A percentile compares a stretch with the other conserved stretches of the same genome.
phyloP scores from a whole-genome alignment of 2,888 invertebrate species.

The Nephrotoma guestfalica region DNA sequence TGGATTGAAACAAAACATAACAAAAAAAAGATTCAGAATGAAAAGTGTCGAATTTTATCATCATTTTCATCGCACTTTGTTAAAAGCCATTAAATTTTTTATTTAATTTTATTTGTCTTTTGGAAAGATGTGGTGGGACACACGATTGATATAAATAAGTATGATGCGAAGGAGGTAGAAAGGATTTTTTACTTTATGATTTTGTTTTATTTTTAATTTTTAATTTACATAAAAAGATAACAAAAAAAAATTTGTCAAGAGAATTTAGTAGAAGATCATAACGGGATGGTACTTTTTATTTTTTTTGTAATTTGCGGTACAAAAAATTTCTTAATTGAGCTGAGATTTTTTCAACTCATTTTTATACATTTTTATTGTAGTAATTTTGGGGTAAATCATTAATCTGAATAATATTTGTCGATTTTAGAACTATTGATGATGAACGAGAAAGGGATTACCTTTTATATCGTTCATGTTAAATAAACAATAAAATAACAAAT shows the following conservation, averaged over 20 bases:
- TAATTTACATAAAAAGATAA: neutral
- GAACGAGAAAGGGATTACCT: neutral
- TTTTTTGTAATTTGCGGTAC: neutral
- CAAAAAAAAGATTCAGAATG: neutral
- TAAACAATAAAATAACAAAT: neutral
- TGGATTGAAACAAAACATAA: neutral
- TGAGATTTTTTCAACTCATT: neutral
- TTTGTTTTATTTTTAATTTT: neutral
- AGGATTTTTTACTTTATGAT: neutral
- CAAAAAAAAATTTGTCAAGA: neutral
- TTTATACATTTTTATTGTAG: neutral
- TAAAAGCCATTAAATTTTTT: neutral
- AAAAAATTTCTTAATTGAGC: neutral
- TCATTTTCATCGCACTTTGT: neutral
- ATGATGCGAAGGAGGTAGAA: neutral
- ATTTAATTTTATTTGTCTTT: neutral
- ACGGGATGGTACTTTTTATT: neutral
- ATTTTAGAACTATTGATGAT: neutral
- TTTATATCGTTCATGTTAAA: neutral
- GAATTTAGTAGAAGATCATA: neutral
- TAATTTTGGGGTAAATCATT: neutral
- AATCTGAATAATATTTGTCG: neutral
- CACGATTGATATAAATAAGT: neutral
- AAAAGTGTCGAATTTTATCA: neutral
- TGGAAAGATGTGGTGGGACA: neutral